Percentiles rank a stretch among this genome's conserved stretches.
Evolutionary conservation across 2,113 vertebrate genomes (phyloP).

Genomic region (Xiphorhynchus elegans): DNA sequence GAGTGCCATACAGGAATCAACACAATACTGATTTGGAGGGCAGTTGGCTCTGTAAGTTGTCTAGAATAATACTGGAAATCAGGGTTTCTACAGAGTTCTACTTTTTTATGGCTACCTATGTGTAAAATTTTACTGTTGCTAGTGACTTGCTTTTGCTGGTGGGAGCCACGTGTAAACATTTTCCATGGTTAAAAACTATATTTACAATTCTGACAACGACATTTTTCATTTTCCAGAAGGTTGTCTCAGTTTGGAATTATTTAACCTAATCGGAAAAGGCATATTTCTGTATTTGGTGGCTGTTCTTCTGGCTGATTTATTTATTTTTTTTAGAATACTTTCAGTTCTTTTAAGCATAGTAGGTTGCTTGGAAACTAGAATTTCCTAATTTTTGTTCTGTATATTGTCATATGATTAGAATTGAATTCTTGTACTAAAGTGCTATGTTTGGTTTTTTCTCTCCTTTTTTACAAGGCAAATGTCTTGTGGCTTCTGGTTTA

Average conservation of each 20-base stretch:
- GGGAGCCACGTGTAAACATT: background rate
- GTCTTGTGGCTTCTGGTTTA: background rate
- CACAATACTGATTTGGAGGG: background rate
- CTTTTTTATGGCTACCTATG: background rate
- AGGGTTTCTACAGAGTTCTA: background rate
- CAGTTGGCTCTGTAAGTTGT: background rate
- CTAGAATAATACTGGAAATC: background rate
- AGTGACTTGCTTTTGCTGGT: background rate
- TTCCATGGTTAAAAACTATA: background rate
- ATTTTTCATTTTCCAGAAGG: background rate
- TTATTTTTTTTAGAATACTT: background rate
- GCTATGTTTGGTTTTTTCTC: background rate
- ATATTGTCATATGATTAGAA: background rate
- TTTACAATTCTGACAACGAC: background rate
- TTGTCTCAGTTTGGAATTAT: background rate
- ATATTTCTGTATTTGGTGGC: background rate
- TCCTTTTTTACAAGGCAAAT: background rate
- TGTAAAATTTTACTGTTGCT: background rate
- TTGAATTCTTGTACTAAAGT: background rate
- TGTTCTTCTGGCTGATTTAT: background rate
- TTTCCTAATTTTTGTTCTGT: conserved; percentile 11
- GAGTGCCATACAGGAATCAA: background rate
- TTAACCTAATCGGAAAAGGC: background rate
- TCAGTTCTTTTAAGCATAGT: background rate
- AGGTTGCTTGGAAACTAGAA: conserved; percentile 37